Conservation (phyloP, 1,140 invertebrate genomes). For the Hylaeus volcanicus region DNA sequence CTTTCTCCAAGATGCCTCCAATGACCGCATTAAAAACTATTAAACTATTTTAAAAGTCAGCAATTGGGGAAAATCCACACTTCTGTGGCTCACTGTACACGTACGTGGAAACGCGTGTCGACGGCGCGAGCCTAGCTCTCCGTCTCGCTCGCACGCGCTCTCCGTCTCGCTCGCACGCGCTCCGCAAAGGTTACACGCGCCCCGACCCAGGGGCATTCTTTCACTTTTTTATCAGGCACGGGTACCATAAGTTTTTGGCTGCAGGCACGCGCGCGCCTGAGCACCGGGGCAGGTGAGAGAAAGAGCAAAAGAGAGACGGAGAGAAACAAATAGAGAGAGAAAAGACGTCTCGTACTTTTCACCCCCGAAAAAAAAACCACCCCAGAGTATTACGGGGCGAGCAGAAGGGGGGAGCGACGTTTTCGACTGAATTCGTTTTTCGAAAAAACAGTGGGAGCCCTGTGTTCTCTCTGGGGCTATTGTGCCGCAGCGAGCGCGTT, state of each 20-base stretch:
- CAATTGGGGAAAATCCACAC: too few relatives aligned
- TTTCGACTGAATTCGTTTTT: slow-evolving; percentile 27
- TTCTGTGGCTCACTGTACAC: too few relatives aligned
- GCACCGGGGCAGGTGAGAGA: slow-evolving; percentile 67
- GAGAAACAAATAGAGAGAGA: too few relatives aligned
- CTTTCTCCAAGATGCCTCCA: too few relatives aligned
- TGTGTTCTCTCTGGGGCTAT: slow-evolving; percentile 5
- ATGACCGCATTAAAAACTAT: too few relatives aligned
- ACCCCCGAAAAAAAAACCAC: background rate
- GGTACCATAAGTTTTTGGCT: slow-evolving; percentile 42
- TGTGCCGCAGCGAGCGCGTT: slow-evolving; percentile 18
- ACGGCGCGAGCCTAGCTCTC: background rate
- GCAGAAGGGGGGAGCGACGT: background rate
- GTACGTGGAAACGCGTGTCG: background rate
- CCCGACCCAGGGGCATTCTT: slow-evolving; percentile 48
- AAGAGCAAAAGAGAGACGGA: background rate
- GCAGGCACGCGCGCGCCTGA: slow-evolving; percentile 68
- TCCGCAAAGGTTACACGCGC: slow-evolving; percentile 18
- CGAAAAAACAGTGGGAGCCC: slow-evolving; percentile 30
- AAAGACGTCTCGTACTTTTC: slow-evolving; percentile 3
- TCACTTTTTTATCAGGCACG: slow-evolving; percentile 58
- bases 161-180: background rate
- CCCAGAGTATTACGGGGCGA: slow-evolving; percentile 19
- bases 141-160: background rate
- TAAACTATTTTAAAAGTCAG: too few relatives aligned